A percentile compares a stretch with the other conserved stretches of the same genome.
These are phyloP conservation scores for Alfaro cultratus DNA, from an alignment of 2,797 vertebrate genomes.

Conservation along the genomic window DNA sequence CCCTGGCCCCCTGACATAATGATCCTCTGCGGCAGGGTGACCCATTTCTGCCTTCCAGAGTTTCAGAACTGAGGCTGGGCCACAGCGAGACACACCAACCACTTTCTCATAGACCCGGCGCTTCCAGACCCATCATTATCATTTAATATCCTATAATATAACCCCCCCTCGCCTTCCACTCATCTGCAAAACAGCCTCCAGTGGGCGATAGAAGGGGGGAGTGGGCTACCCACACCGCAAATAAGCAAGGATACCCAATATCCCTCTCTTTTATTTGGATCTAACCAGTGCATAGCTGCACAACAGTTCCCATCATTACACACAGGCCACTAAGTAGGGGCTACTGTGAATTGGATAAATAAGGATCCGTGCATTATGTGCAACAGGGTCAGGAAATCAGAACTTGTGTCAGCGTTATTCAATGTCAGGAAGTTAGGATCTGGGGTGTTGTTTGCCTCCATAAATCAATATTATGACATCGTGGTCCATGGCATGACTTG, in stretches of 20 bases:
- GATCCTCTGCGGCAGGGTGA: constrained; percentile 79
- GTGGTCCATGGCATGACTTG: constrained; percentile 42
- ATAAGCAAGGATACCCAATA: constrained; percentile 82
- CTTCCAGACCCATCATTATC: constrained; percentile 82
- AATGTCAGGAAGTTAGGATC: constrained; percentile 56
- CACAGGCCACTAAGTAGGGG: constrained; percentile 77
- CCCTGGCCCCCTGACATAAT: constrained; percentile 64
- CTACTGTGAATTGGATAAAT: constrained; percentile 74
- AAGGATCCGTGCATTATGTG: constrained; percentile 55
- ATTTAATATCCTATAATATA: constrained; percentile 86
- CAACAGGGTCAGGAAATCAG: constrained; percentile 55
- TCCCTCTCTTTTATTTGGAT: constrained; percentile 71
- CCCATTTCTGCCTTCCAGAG: constrained; percentile 74
- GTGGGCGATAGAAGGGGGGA: constrained; percentile 38
- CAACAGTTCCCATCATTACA: constrained; percentile 76
- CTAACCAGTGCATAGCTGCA: constrained; percentile 76
- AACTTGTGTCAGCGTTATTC: constrained; percentile 59
- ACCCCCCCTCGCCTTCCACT: constrained; percentile 53
- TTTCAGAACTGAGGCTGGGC: constrained; percentile 62
- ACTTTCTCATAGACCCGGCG: constrained; percentile 80
- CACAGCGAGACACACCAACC: constrained; percentile 75
- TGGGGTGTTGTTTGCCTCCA: constrained; percentile 43
- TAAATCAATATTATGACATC: constrained; percentile 61
- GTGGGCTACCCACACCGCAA: constrained; percentile 75
- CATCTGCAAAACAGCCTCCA: constrained; percentile 72